phyloP scores from a whole-genome alignment of 1,140 invertebrate species.

The Physella acuta region DNA sequence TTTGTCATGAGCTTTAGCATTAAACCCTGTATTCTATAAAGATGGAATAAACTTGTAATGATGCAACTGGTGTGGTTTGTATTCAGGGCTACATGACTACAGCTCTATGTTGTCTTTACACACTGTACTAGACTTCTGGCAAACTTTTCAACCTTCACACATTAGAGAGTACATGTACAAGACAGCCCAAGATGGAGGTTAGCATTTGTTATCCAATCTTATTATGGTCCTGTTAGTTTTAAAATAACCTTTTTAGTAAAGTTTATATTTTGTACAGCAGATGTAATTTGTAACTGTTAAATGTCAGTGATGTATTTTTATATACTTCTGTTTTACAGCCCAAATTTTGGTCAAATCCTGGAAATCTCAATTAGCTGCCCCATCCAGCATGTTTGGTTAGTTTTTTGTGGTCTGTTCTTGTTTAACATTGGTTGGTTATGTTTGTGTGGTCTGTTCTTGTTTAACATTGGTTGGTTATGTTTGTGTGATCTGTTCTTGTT shows the following conservation, averaged over 20 bases:
- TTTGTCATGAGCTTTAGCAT: too few relatives aligned
- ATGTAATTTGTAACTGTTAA: not conserved
- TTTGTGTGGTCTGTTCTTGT: too few relatives aligned
- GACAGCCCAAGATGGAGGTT: constrained; percentile 47
- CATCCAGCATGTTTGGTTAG: constrained; percentile 52
- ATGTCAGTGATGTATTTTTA: not conserved
- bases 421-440: too few relatives aligned
- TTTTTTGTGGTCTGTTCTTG: too few relatives aligned
- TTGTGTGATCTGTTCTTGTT: too few relatives aligned
- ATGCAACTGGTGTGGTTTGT: too few relatives aligned
- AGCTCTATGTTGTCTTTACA: constrained; percentile 51
- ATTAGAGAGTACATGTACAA: constrained; percentile 45
- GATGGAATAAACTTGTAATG: too few relatives aligned
- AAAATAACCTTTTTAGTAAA: not conserved
- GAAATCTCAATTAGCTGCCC: constrained; percentile 43
- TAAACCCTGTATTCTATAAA: too few relatives aligned
- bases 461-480: too few relatives aligned
- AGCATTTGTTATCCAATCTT: too few relatives aligned
- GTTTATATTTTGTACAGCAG: not conserved
- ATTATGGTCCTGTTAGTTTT: too few relatives aligned
- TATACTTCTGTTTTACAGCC: constrained; percentile 30
- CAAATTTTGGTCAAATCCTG: constrained; percentile 38
- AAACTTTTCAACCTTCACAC: constrained; percentile 31
- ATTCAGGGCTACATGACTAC: constrained; percentile 56
- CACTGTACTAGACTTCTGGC: constrained; percentile 54